Base-by-base conservation (phyloP, 2,113 vertebrate species). In the Xenotilapia longispinis region DNA sequence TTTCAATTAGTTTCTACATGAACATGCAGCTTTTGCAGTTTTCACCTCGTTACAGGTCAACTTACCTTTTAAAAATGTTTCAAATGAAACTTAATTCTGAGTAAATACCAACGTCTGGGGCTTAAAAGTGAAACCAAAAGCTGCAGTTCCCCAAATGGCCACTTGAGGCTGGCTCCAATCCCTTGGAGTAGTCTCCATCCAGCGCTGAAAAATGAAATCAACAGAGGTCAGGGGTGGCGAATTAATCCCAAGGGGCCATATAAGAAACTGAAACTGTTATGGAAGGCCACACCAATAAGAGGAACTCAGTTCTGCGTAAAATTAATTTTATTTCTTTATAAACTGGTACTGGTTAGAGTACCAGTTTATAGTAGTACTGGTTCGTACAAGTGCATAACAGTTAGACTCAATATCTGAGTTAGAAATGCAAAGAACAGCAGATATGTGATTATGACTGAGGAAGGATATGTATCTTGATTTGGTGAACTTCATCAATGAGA, bases 61-160 rank as follows among this genome's bases (percentile, higher is more conserved):
- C 23, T 28, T 78, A 78, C 15, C 42, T 78, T 78, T 49, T 75
- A 45, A 75, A 31, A 75, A 75, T 19, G 21, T 73, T 15, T 14
- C n/a, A 26, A 17, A 75, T 12, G 70, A 19, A 75, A 28, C 45
- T 49, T 7, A 47, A 78, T 49, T 31, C 23, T 28, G 42, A 75
- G 9, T 28, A 8, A 78, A 19, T 17, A 11, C 9, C 26, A 49
- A 31, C 0, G 0, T 49, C 42, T 49, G 70, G 40, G 42, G 26
- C 70, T 31, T 78, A 78, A 31, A 78, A 78, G 9, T 75, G 42
- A 75, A 19, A 1, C 42, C 23, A 78, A 31, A 78, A 49, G 3
- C 42, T 49, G 70, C 23, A 75, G 23, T 75, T 75, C 23, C 23
- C 23, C 9, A 75, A 47, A 47, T 75, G 14, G 14, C 70, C 42